These are phyloP conservation scores for Zalophus californianus DNA, from an alignment of 2,797 vertebrate genomes.

Conservation along the genomic window DNA sequence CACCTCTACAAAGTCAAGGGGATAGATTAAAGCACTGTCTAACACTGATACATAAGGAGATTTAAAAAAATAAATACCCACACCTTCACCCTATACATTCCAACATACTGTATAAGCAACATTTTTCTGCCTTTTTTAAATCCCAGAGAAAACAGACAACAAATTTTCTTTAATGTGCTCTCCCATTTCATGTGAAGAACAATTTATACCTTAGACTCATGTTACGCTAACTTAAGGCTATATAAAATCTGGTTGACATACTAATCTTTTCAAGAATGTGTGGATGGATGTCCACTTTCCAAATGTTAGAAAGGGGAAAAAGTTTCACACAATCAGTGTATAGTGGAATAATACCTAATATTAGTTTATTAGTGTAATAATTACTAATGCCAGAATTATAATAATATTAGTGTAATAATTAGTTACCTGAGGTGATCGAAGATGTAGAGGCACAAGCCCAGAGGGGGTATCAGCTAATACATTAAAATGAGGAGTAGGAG, in stretches of 20 bases:
- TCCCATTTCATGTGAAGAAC: not conserved
- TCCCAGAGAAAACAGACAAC: not conserved
- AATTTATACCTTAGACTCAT: not conserved
- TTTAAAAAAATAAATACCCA: not conserved
- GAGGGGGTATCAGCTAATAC: slow-evolving; percentile 97
- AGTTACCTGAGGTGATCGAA: slow-evolving; percentile 94
- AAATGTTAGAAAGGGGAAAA: not conserved
- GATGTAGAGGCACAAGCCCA: slow-evolving; percentile 96
- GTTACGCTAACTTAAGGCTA: not conserved
- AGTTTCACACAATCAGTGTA: not conserved
- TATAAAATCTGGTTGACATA: not conserved
- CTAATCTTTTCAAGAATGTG: not conserved
- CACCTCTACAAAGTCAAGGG: not conserved
- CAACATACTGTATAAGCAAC: not conserved
- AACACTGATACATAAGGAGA: not conserved
- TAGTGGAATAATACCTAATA: not conserved
- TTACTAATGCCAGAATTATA: not conserved
- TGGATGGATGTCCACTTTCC: not conserved
- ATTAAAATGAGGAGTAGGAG: slow-evolving; percentile 97
- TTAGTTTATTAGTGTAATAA: not conserved
- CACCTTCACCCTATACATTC: not conserved
- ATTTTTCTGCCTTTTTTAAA: not conserved
- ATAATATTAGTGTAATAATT: not conserved
- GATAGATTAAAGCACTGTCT: not conserved
- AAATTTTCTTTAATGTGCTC: not conserved